Evolutionary conservation across 2,797 vertebrate genomes (phyloP).

Genomic region (Sebastes cheni): DNA sequence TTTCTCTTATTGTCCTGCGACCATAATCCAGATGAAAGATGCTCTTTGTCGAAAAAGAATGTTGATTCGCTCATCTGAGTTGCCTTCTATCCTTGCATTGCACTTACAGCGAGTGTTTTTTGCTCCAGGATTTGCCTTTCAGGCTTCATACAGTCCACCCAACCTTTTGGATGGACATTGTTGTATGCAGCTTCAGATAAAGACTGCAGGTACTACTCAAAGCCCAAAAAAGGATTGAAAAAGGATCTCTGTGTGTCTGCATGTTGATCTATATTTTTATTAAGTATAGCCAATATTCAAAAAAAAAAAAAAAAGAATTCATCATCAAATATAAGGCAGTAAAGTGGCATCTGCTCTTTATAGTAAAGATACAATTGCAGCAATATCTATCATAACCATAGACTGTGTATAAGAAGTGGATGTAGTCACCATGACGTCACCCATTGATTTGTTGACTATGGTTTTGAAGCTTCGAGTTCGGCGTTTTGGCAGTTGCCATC

Average conservation of each 20-base stretch:
- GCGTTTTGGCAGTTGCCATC: background rate
- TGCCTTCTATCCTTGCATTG: background rate
- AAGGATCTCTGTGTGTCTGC: background rate
- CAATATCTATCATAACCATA: background rate
- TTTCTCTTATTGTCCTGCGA: background rate
- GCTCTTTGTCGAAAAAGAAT: background rate
- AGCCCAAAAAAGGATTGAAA: background rate
- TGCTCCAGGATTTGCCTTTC: background rate
- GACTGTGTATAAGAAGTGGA: background rate
- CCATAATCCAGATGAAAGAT: background rate
- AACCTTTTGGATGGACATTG: background rate
- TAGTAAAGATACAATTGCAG: background rate
- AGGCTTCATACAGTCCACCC: background rate
- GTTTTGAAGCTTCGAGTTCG: background rate
- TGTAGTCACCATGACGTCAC: too few species aligned
- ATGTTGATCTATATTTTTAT: background rate
- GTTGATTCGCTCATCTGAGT: background rate
- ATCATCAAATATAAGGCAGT: background rate
- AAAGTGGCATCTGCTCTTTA: background rate
- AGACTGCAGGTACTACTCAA: background rate
- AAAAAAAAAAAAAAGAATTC: background rate
- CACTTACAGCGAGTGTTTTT: background rate
- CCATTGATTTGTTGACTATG: too few species aligned
- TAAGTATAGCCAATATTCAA: background rate
- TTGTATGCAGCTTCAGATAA: background rate